Evolutionary conservation across 2,797 vertebrate species (phyloP), one percentile per base, ranked within the genome.

Genomic region (Hippocampus kuda): DNA sequence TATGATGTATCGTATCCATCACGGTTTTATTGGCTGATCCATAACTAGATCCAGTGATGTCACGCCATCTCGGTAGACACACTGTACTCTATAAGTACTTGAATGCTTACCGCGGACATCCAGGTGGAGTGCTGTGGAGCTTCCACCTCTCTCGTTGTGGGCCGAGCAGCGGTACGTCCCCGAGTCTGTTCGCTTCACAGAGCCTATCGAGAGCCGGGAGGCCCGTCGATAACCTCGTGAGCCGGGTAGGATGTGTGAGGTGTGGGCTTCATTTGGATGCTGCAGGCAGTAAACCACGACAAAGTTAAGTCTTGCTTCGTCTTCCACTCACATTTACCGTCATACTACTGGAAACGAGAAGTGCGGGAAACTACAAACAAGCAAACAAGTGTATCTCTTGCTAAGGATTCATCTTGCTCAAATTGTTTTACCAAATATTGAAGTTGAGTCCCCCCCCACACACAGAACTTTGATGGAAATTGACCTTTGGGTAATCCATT

Each of bases 101-200:
- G 5, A 4, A 26, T 48, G 13, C 87, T 93, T 91, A 98, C 97
- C 91, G 66, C 89, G 86, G 70, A 97, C 91, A 73, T 93, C 91
- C 81, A 99, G 92, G 81, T 91, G 89, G 81, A 96, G 81, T 1
- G 85, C 84, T 68, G 87, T 88, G 62, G 82, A 86, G 73, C 90
- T 91, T 76, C 71, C 79, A 69, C 94, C 96, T 15, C 90, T 92
- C 82, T 92, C 77, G 38, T 99, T 99, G 79, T 82, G 86, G 79
- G 91, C 94, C 42, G 89, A 86, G 88, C 97, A 99, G 34, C 80
- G 87, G 86, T 94, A 98, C 56, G 81, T 83, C 73, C 97, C 96
- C 6, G 94, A 93, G 83, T 97, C 93, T 67, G 89, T 92, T 61
- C 89, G 91, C 82, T 83, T 88, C 74, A 93, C 93, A 34, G 92